Evolutionary conservation across 2,797 vertebrate genomes (phyloP), one percentile per base, ranked within the genome.

Genomic region (Enteromius afrohamiltoni): DNA sequence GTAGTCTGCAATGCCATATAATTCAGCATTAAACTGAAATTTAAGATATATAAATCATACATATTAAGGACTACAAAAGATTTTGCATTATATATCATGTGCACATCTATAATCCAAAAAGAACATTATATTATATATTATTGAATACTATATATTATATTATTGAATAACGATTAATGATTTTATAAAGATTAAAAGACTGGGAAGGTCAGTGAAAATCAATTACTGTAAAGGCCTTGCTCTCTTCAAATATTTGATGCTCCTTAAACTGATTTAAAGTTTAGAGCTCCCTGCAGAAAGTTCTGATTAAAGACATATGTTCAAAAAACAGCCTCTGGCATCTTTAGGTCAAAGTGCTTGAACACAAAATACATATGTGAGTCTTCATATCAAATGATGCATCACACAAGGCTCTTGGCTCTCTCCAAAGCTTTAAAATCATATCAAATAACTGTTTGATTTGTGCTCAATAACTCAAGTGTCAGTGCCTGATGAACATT

Each of bases 381-480:
- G 21, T 37, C 31, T 68, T 64, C 16, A 31, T 23, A 82, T 76
- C 60, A 74, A 53, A 74, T 29, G 23, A 16, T 45, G 29, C 65
- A 26, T 34, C 53, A 40, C 26, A 29, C 45, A 42, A 58, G 13
- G 37, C 60, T 78, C 60, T 68, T 26, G 34, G 11, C 62, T 73
- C 42, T 51, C 29, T 80, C 64, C 58, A 47, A 76, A 81, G 62
- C 69, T 79, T 82, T 73, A 73, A 84, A 89, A 90, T 93, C 90
- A 92, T 92, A 93, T 91, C 90, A 74, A 88, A 78, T 58, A 77
- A 83, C 83, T 80, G 87, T 91, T 91, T 89, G 86, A 74, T 75
- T 49, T 73, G 77, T 58, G 79, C 49, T 74, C 69, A 51, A 64
- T 68, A 82, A 87, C 31, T 78, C 49, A n/a, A n/a, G 77, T 78